A percentile compares a stretch with the other conserved stretches of the same genome.
Evolutionary conservation across 2,888 invertebrate genomes (phyloP).

Genomic region (Dusona sp.): DNA sequence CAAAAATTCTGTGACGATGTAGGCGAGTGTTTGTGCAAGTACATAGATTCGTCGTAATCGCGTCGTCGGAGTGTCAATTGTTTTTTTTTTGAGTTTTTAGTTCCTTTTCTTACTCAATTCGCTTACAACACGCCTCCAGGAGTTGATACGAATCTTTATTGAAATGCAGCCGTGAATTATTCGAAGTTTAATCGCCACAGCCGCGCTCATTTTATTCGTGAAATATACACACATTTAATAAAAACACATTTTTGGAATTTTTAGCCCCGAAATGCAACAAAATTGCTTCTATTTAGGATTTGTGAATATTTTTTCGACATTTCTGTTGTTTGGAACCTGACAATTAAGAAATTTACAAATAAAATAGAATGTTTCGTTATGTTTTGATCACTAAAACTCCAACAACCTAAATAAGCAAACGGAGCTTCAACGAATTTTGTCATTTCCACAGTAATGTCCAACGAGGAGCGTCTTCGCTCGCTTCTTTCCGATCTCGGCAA

Average conservation of each 20-base stretch:
- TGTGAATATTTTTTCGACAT: neutral
- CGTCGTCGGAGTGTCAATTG: slow-evolving; percentile 19
- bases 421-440: neutral
- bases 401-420: neutral
- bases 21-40: neutral
- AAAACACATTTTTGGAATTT: neutral
- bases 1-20: neutral
- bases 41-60: neutral
- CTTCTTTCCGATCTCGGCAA: slow-evolving; percentile 87
- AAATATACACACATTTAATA: neutral
- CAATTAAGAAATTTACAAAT: neutral
- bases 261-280: neutral
- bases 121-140: neutral
- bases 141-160: neutral
- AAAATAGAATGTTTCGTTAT: neutral
- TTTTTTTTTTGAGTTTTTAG: slow-evolving; percentile 4
- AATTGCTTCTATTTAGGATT: neutral
- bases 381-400: neutral
- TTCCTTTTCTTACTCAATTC: neutral
- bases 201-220: neutral
- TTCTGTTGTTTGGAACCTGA: neutral
- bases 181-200: neutral
- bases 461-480: slow-evolving; percentile 82
- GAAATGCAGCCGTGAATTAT: neutral
- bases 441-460: slow-evolving; percentile 78